Conservation (phyloP, 2,888 invertebrate genomes). For the Eupelmus urozonus region DNA sequence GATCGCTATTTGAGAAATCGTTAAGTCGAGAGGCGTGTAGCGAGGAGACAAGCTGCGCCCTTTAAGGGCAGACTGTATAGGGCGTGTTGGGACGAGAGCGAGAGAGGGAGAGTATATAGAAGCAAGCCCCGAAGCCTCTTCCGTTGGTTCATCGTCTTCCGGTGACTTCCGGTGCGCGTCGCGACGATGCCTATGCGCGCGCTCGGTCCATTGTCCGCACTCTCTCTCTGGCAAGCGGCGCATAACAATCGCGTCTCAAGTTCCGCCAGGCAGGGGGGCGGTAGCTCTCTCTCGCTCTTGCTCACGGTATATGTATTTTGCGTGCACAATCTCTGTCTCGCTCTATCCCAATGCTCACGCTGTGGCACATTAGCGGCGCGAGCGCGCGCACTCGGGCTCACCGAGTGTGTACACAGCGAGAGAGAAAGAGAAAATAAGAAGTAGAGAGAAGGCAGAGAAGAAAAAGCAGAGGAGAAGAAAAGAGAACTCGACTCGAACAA, state of each 20-base stretch:
- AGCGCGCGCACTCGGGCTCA: neutral
- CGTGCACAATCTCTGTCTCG: too few relatives aligned
- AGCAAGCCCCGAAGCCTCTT: slow-evolving; percentile 66
- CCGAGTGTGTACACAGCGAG: slow-evolving; percentile 63
- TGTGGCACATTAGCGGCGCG: slow-evolving; percentile 71
- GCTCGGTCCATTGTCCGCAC: slow-evolving; percentile 60
- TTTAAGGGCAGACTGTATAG: slow-evolving; percentile 60
- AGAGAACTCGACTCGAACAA: slow-evolving; percentile 71
- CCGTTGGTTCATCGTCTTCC: slow-evolving; percentile 77
- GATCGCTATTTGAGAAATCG: slow-evolving; percentile 61
- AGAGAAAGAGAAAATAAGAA: slow-evolving; percentile 48
- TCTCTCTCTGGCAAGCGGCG: slow-evolving; percentile 72
- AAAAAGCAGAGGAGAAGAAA: slow-evolving; percentile 40
- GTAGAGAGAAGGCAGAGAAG: slow-evolving; percentile 46
- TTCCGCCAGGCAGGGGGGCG: slow-evolving; percentile 69
- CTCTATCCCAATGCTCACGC: slow-evolving; percentile 55
- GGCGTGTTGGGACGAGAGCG: slow-evolving; percentile 56
- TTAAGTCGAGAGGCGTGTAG: slow-evolving; percentile 64
- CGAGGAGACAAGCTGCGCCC: slow-evolving; percentile 70
- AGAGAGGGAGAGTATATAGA: slow-evolving; percentile 33
- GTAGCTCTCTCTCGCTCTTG: slow-evolving; percentile 49
- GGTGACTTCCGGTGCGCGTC: slow-evolving; percentile 75
- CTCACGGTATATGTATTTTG: slow-evolving; percentile 37
- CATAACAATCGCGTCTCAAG: slow-evolving; percentile 77
- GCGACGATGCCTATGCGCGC: slow-evolving; percentile 57